phyloP scores from a whole-genome alignment of 2,113 vertebrate species.

The Bothrops jararaca region DNA sequence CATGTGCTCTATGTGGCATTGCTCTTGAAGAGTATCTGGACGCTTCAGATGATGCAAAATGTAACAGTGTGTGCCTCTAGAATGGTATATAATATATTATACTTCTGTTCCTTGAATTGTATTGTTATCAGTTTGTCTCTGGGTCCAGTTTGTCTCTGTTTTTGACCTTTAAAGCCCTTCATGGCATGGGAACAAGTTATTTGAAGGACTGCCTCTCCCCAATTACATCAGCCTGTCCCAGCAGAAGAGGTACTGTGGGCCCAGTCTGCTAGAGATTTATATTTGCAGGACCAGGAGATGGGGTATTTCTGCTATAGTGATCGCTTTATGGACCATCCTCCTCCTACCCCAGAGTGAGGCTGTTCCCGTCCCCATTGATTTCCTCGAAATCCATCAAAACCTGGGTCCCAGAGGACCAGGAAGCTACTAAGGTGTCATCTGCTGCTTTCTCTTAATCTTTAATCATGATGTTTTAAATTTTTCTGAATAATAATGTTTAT shows the following conservation, averaged over 20 bases:
- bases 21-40: background rate
- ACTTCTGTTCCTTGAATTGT: background rate
- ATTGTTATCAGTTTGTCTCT: background rate
- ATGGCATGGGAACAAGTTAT: background rate
- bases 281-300: background rate
- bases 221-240: background rate
- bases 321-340: background rate
- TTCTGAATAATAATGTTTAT: background rate
- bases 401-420: background rate
- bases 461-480: background rate
- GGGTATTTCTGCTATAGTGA: background rate
- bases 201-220: background rate
- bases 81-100: background rate
- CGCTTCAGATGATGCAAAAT: background rate
- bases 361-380: background rate
- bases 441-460: background rate
- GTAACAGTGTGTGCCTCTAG: background rate
- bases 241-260: background rate
- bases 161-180: background rate
- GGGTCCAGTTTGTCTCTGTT: background rate
- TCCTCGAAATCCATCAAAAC: background rate
- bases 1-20: background rate
- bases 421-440: background rate
- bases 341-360: background rate
- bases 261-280: background rate